Evolutionary conservation across 2,797 vertebrate species (phyloP).

Genomic region (Myotis vivesi): DNA sequence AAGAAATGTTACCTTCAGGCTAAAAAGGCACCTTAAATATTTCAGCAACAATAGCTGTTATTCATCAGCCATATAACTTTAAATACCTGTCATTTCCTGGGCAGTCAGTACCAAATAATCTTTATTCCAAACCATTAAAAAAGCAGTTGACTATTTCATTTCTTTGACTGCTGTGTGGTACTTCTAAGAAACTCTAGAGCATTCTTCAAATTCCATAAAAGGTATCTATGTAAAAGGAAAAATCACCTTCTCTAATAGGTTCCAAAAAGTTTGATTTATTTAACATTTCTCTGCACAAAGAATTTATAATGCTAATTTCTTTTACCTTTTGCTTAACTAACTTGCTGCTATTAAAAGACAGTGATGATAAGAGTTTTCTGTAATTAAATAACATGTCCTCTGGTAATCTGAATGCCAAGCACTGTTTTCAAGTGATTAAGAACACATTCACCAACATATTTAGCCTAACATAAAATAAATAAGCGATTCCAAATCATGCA

Average conservation of each 20-base stretch:
- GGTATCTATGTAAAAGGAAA: not conserved
- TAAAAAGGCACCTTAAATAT: not conserved
- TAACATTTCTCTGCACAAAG: conserved; percentile 56
- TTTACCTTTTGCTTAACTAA: conserved; percentile 50
- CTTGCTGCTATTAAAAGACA: conserved; percentile 12
- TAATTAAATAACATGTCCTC: not conserved
- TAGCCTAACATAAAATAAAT: not conserved
- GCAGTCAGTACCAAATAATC: not conserved
- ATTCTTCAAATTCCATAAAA: not conserved
- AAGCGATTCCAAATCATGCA: not conserved
- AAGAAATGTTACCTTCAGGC: not conserved
- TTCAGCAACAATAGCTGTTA: conserved; percentile 16
- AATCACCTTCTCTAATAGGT: not conserved
- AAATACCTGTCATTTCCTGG: not conserved
- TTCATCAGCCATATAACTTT: not conserved
- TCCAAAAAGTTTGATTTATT: conserved; percentile 46
- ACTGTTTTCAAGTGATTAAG: not conserved
- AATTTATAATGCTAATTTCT: conserved; percentile 1
- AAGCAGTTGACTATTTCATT: not conserved
- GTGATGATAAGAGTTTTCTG: not conserved
- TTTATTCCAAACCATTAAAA: conserved; percentile 28
- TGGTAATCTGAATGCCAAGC: conserved; percentile 25
- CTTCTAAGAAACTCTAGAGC: not conserved
- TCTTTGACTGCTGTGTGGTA: not conserved
- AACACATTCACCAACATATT: not conserved